These are phyloP conservation scores for Virgularia gustaviana DNA, from an alignment of 92 coral and sea anemone species.

Conservation along the genomic window DNA sequence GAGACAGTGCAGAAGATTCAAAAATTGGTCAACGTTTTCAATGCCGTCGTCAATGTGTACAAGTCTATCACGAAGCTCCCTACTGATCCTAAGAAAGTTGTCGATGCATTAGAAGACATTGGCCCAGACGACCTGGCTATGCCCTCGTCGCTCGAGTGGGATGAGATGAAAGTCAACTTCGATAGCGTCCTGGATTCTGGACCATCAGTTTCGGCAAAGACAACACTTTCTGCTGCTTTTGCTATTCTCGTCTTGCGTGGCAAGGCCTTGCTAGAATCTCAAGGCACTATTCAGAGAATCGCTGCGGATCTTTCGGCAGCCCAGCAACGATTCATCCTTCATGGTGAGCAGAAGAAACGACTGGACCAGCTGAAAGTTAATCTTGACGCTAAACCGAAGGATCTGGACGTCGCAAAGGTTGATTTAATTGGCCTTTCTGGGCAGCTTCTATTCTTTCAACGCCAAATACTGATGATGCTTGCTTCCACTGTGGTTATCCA, in stretches of 20 bases:
- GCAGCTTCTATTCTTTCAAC: slow-evolving; percentile 3
- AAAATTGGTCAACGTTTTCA: not conserved
- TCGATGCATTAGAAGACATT: not conserved
- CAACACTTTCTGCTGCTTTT: slow-evolving; percentile 3
- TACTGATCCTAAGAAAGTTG: not conserved
- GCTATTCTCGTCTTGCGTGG: not conserved
- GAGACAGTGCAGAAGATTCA: not conserved
- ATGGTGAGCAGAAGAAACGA: not conserved
- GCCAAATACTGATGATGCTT: not conserved
- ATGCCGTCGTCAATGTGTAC: not conserved
- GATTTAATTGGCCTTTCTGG: slow-evolving; percentile 4
- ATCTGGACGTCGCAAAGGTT: not conserved
- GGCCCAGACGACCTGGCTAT: not conserved
- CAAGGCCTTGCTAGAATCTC: not conserved
- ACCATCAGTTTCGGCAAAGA: not conserved
- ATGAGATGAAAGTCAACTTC: not conserved
- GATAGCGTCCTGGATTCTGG: not conserved
- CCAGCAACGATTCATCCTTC: not conserved
- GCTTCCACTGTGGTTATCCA: not conserved
- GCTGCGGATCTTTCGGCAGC: not conserved
- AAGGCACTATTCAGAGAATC: not conserved
- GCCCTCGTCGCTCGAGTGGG: not conserved
- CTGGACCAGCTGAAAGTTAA: not conserved
- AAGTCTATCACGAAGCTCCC: not conserved
- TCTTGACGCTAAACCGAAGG: not conserved